Evolutionary conservation across 1,140 invertebrate species (phyloP).

Genomic region (Drosophila santomea): DNA sequence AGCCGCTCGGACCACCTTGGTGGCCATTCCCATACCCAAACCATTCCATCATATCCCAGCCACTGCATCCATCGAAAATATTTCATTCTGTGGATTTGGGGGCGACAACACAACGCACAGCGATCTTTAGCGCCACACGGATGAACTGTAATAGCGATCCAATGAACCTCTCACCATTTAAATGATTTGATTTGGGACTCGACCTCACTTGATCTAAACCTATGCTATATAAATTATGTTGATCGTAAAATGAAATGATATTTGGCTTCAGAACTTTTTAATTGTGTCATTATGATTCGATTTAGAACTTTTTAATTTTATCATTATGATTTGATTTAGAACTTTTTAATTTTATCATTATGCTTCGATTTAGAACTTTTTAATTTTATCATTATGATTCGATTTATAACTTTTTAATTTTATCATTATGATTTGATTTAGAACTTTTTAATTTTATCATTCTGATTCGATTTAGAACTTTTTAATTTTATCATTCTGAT

Average conservation of each 20-base stretch:
- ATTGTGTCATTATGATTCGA: not conserved
- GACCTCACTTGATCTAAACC: slow-evolving; percentile 9
- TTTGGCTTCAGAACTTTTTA: not conserved
- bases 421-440: not conserved
- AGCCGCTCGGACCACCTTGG: slow-evolving; percentile 73
- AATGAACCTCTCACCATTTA: slow-evolving; percentile 5
- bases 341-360: not conserved
- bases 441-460: too few relatives aligned
- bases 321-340: not conserved
- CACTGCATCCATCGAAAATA: not conserved
- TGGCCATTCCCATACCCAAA: slow-evolving; percentile 22
- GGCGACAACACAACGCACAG: not conserved
- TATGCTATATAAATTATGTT: slow-evolving; percentile 19
- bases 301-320: not conserved
- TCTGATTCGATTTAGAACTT: not conserved
- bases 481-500: not conserved
- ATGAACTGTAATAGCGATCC: slow-evolving; percentile 16
- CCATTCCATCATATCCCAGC: too few relatives aligned
- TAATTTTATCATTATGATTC: not conserved
- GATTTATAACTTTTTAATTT: not conserved
- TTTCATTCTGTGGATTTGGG: not conserved
- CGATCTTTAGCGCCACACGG: slow-evolving; percentile 6
- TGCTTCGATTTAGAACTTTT: not conserved
- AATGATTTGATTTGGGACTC: slow-evolving; percentile 3
- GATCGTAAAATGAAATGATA: not conserved